Evolutionary conservation across 2,888 invertebrate genomes (phyloP), one percentile per base, ranked within the genome.

Genomic region (Andrena marginata): DNA sequence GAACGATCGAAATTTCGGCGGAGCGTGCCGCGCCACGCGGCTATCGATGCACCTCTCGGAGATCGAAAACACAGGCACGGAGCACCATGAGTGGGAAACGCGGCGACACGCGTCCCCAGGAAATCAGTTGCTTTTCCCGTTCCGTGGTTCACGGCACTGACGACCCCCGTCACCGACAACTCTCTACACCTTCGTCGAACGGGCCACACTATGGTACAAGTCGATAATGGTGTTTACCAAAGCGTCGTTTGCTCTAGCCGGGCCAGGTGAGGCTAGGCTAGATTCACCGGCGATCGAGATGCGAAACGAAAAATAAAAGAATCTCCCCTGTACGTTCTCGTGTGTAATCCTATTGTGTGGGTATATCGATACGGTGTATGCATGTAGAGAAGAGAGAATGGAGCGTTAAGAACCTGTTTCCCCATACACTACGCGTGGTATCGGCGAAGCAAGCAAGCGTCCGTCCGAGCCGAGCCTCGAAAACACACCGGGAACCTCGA

Each of bases 321-420:
- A 76, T 69, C 56, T 77, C 60, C 60, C 56, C 23, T n/a, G 51
- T 68, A 42, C n/a, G 26, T 62, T 5, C 51, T 51, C 51, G 54
- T 65, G 35, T 13, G 31, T 51, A 42, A 23, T 56, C 56, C 56
- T 56, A 56, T 56, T 54, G 42, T 54, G 20, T 10, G 26, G 10
- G 42, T 71, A 3, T 16, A 20, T 42, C 51, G 59, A 42, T 42
- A 42, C 29, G 1, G 48, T 23, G 33, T 54, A 42, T 42, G 59
- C 26, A 23, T 79, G 72, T 64, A 65, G 63, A 70, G 76, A 48
- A 71, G 59, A 69, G 65, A 76, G 75, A 82, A 75, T 82, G 85
- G 73, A 49, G 72, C 63, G 62, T 85, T 78, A 88, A 88, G 88
- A 86, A 88, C 88, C 88, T 88, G 88, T 88, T 88, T 88, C 88